Percentiles rank a stretch among this genome's conserved stretches.
These are phyloP conservation scores for Harlomillsia oculata DNA, from an alignment of 1,140 invertebrate species.

Conservation along the genomic window DNA sequence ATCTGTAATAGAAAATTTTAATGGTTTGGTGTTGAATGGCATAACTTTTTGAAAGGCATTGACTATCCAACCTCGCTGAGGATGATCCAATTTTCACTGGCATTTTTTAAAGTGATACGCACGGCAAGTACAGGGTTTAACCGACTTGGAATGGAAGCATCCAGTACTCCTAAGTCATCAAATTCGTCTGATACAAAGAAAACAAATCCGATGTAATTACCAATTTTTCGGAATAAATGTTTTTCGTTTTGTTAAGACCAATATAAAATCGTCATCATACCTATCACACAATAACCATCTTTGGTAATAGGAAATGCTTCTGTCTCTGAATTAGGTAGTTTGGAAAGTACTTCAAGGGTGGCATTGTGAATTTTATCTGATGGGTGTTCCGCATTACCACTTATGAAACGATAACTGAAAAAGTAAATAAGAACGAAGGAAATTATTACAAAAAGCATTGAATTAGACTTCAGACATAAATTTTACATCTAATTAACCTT, in stretches of 20 bases:
- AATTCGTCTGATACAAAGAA: slow-evolving; percentile 50
- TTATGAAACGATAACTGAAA: slow-evolving; percentile 73
- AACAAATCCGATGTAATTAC: too few species aligned
- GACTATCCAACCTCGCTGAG: slow-evolving; percentile 67
- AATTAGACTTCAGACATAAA: too few species aligned
- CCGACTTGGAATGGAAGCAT: slow-evolving; percentile 54
- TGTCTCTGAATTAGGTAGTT: slow-evolving; percentile 26
- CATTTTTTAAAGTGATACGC: slow-evolving; percentile 63
- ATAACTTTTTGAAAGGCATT: not conserved
- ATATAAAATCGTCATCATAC: slow-evolving; percentile 43
- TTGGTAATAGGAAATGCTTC: slow-evolving; percentile 47
- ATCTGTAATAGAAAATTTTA: not conserved
- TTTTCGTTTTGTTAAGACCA: not conserved
- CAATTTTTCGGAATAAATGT: too few species aligned
- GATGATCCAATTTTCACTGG: slow-evolving; percentile 82
- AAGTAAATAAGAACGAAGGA: not conserved
- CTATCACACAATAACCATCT: slow-evolving; percentile 61
- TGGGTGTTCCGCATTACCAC: slow-evolving; percentile 83
- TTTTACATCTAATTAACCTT: slow-evolving; percentile 48
- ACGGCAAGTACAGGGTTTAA: slow-evolving; percentile 60
- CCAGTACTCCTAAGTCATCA: slow-evolving; percentile 66
- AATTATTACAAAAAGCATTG: not conserved
- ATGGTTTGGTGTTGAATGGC: too few species aligned
- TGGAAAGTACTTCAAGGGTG: slow-evolving; percentile 68
- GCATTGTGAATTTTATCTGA: slow-evolving; percentile 85